Conservation (phyloP, 2,797 vertebrate genomes). For the Anguilla marmorata region DNA sequence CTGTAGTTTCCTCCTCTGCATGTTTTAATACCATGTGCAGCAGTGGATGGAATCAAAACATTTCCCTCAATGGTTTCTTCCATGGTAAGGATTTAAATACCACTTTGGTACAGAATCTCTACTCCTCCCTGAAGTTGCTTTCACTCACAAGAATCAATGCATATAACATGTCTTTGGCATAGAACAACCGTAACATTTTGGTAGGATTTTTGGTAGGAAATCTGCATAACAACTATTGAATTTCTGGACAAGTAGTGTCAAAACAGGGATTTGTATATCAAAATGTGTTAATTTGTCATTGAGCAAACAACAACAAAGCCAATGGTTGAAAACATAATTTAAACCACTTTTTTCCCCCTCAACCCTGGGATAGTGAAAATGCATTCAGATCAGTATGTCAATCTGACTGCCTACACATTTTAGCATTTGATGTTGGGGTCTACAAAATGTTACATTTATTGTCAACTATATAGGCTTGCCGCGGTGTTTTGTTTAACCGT, state of each 20-base stretch:
- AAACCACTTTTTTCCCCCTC: not conserved
- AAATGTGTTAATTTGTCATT: not conserved
- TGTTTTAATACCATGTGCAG: not conserved
- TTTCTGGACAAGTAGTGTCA: not conserved
- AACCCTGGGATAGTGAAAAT: not conserved
- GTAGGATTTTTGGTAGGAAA: not conserved
- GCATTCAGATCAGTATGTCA: not conserved
- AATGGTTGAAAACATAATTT: not conserved
- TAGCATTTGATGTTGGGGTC: not conserved
- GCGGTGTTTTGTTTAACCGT: not conserved
- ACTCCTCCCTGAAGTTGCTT: not conserved
- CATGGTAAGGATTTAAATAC: not conserved
- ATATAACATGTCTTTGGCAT: not conserved
- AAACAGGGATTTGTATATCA: not conserved
- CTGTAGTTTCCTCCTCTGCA: slow-evolving; percentile 2
- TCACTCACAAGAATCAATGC: not conserved
- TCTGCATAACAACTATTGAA: not conserved
- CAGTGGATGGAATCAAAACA: not conserved
- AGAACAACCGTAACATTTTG: not conserved
- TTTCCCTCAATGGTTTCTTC: slow-evolving; percentile 1
- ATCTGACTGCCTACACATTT: not conserved
- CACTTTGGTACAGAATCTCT: not conserved
- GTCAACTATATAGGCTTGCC: no score
- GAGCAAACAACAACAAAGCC: not conserved
- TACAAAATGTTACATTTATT: not conserved